A percentile compares a stretch with the other conserved stretches of the same genome.
These are phyloP conservation scores for Archegozetes longisetosus DNA, from an alignment of 1,140 invertebrate genomes.

Conservation along the genomic window DNA sequence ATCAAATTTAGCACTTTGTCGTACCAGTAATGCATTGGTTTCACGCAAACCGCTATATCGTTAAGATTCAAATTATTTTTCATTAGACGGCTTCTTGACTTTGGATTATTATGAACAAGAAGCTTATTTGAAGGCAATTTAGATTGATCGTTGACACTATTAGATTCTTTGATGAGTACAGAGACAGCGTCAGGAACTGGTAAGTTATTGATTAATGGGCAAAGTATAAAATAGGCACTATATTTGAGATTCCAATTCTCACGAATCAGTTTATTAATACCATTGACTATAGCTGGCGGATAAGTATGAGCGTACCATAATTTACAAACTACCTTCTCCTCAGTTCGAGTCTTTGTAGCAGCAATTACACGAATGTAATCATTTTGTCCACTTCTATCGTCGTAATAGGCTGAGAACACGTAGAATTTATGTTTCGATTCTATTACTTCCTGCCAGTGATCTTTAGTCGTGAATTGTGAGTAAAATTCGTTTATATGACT, in stretches of 20 bases:
- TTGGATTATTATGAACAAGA: slow-evolving; percentile 28
- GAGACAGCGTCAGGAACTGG: slow-evolving; percentile 41
- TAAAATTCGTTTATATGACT: background rate
- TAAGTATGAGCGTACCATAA: slow-evolving; percentile 45
- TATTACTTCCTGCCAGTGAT: slow-evolving; percentile 30
- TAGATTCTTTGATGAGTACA: slow-evolving; percentile 31
- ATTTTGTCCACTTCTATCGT: slow-evolving; percentile 35
- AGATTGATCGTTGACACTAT: background rate
- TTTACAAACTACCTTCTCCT: slow-evolving; percentile 69
- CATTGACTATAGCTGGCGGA: slow-evolving; percentile 24
- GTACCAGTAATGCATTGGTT: slow-evolving; percentile 79
- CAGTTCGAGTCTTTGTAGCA: slow-evolving; percentile 62
- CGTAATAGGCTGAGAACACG: slow-evolving; percentile 76
- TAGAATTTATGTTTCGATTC: slow-evolving; percentile 51
- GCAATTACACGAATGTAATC: slow-evolving; percentile 54
- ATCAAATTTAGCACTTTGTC: slow-evolving; percentile 54
- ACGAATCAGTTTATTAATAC: slow-evolving; percentile 47
- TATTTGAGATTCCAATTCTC: slow-evolving; percentile 90
- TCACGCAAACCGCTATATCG: slow-evolving; percentile 73
- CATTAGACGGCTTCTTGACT: slow-evolving; percentile 3
- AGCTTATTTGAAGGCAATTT: slow-evolving; percentile 38
- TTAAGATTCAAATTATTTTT: slow-evolving; percentile 1
- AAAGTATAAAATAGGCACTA: slow-evolving; percentile 73
- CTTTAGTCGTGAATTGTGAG: background rate
- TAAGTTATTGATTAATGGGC: slow-evolving; percentile 33